A percentile compares a stretch with the other conserved stretches of the same genome.
These are phyloP conservation scores for Oscheius sp. DNA, from an alignment of 2,888 invertebrate genomes.

Conservation along the genomic window DNA sequence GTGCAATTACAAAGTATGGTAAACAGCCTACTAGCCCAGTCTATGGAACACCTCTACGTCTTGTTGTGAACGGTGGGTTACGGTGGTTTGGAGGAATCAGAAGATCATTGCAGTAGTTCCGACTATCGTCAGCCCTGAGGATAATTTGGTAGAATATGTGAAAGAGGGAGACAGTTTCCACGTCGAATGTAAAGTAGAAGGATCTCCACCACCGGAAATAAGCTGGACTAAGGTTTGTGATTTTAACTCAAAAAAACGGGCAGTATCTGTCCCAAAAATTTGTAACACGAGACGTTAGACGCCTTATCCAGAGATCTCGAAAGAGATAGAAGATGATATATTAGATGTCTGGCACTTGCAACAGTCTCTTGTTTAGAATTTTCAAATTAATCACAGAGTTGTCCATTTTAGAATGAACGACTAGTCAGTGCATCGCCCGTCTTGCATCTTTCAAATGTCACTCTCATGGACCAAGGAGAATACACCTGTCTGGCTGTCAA, in stretches of 20 bases:
- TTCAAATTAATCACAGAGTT: not conserved
- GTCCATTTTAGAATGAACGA: conserved; percentile 46
- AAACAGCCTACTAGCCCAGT: conserved; percentile 55
- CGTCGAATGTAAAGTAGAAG: conserved; percentile 60
- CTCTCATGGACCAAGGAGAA: conserved; percentile 54
- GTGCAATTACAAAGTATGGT: conserved; percentile 62
- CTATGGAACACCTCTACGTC: conserved; percentile 55
- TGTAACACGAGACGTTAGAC: not conserved
- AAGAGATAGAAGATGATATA: no score
- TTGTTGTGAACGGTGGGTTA: conserved; percentile 64
- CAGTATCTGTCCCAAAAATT: not conserved
- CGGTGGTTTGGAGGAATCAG: not conserved
- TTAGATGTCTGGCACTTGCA: not conserved
- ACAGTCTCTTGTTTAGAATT: not conserved
- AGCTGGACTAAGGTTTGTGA: conserved; percentile 60
- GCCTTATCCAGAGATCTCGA: no score
- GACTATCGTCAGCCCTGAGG: conserved; percentile 41
- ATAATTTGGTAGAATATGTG: conserved; percentile 39
- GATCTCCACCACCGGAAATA: conserved; percentile 63
- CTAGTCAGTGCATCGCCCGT: conserved; percentile 54
- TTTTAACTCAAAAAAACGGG: not conserved
- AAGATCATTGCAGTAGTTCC: conserved; percentile 43
- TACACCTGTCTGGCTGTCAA: conserved; percentile 67
- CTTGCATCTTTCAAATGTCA: conserved; percentile 42
- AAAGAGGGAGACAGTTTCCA: conserved; percentile 39